Base-by-base conservation (phyloP, 2,888 invertebrate genomes). In the Maniola hyperantus region DNA sequence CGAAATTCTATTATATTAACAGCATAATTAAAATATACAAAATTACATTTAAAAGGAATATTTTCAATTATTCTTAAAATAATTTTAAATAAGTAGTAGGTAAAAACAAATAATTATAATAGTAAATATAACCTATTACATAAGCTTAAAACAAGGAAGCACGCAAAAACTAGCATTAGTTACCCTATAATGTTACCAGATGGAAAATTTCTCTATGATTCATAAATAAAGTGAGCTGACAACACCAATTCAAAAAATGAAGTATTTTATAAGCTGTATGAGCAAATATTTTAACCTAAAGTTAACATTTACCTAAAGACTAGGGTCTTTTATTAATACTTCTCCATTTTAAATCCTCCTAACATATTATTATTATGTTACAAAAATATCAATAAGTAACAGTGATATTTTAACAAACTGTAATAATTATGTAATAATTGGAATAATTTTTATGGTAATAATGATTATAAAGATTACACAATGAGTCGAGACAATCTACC, bases 241-340 rank as follows among this genome's bases (percentile, higher is more conserved):
- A 77, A 79, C 73, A 74, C 64, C 58, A 70, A 72, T 72, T 70
- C 55, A 73, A 74, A 73, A 73, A 55, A 42, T 51, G 42, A 54
- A 60, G 73, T 71, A 74, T 73, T 73, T 78, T 75, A 76, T 83
- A 82, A 81, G 82, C 81, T 80, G 79, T 78, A 72, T 89, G 89
- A 89, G 89, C 89, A 89, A 88, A 79, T 77, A 75, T 73, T 77
- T 82, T 82, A 79, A 82, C 77, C 81, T 84, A 86, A 76, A 79
- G 78, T 81, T 83, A 85, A 83, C 80, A 81, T 83, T 62, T 86
- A 86, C 77, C 87, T 89, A 88, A 75, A 83, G 88, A 89, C 89
- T 89, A 89, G 89, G 86, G 85, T 77, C 83, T 81, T 79, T 79
- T 79, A 80, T 82, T 84, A 87, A 86, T 87, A 88, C 85, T 84